phyloP scores from a whole-genome alignment of 2,113 vertebrate genomes.

The Amphilophus citrinellus region DNA sequence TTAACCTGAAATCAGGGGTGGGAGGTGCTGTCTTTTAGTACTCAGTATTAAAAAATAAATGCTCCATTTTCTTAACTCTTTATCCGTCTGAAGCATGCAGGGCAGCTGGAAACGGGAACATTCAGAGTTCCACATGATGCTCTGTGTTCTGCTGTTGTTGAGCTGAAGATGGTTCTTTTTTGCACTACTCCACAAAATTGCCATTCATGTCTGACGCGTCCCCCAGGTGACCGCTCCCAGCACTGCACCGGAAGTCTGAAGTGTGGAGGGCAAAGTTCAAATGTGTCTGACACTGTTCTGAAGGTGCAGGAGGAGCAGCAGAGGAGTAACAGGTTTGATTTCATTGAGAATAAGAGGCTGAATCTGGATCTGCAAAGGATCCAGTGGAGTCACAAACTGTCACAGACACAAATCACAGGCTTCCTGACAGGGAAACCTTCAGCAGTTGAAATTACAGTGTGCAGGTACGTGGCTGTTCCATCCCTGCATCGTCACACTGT shows the following conservation, averaged over 20 bases:
- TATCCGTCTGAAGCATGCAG: not conserved
- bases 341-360: not conserved
- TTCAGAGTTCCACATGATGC: too few relatives aligned
- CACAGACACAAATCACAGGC: not conserved
- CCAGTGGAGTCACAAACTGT: not conserved
- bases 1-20: not conserved
- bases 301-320: too few relatives aligned
- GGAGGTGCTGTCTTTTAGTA: not conserved
- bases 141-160: too few relatives aligned
- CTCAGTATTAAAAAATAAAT: not conserved
- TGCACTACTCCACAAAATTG: not conserved
- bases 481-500: rapidly evolving
- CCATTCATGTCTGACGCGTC: too few relatives aligned
- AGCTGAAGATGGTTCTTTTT: too few relatives aligned
- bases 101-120: not conserved
- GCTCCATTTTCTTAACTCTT: not conserved
- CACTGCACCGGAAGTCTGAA: too few relatives aligned
- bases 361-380: not conserved
- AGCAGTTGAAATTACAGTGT: not conserved
- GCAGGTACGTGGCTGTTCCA: not conserved
- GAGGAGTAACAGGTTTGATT: too few relatives aligned
- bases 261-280: rapidly evolving
- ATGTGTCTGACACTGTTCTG: too few relatives aligned
- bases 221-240: too few relatives aligned
- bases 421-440: not conserved